phyloP scores from a whole-genome alignment of 2,797 vertebrate species.

The Sardinella longiceps region DNA sequence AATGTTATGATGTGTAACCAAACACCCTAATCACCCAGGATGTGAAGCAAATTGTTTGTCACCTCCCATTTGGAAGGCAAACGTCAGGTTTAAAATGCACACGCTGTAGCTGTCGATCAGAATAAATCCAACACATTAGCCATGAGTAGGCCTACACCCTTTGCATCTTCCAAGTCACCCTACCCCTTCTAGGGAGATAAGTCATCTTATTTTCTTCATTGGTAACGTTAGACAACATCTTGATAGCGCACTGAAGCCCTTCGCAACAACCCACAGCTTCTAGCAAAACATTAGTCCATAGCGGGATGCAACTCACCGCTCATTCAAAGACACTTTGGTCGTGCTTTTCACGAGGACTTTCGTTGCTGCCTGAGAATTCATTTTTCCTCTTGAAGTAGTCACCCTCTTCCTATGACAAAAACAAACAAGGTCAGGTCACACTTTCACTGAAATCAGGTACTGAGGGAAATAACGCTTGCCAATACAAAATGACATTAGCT shows the following conservation, averaged over 20 bases:
- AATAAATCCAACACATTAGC: background rate
- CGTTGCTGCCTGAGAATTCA: slow-evolving; percentile 38
- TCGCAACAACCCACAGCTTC: background rate
- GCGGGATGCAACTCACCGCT: slow-evolving; percentile 44
- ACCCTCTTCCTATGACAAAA: slow-evolving; percentile 5
- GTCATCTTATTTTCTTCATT: background rate
- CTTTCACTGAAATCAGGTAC: background rate
- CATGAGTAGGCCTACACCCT: background rate
- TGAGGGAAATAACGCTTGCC: background rate
- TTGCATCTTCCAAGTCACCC: background rate
- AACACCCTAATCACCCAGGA: no score
- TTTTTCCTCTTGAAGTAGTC: slow-evolving; percentile 52
- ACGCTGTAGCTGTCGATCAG: background rate
- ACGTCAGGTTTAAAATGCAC: background rate
- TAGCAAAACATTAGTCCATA: background rate
- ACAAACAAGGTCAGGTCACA: background rate
- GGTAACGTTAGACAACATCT: background rate
- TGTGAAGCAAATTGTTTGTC: background rate
- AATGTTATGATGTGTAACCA: no score
- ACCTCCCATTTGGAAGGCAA: background rate
- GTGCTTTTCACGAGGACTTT: slow-evolving; percentile 48
- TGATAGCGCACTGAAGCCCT: background rate
- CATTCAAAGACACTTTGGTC: slow-evolving; percentile 48
- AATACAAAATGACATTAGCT: background rate
- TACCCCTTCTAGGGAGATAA: background rate